Evolutionary conservation across 2,888 invertebrate genomes (phyloP), one percentile per base, ranked within the genome.

Genomic region (Homarus gammarus): DNA sequence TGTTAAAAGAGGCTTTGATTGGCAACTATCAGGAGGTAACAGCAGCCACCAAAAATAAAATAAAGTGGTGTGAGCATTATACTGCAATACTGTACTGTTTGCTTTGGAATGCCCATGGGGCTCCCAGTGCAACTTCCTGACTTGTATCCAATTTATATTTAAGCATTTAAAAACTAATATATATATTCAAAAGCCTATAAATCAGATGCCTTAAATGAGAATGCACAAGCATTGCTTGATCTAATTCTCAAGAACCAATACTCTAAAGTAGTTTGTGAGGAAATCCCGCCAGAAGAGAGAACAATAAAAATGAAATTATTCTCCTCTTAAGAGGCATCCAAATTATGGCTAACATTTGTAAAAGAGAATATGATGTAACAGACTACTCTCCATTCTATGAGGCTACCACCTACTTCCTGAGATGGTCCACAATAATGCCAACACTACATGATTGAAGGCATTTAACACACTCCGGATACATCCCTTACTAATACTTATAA

Each of bases 371-470:
- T 22, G 22, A 56, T 64, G 27, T 10, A 27, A 64, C 3, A 64
- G 27, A 64, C 64, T 64, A n/a, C 31, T 49, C 27, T 27, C 49
- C 49, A 27, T 27, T 44, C 49, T 77, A 77, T 77, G 12, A 44
- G 44, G 77, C 77, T 77, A 77, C 77, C 77, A 77, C 77, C 77
- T 77, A 77, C 49, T 77, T 77, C 77, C 77, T 77, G 77, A 77
- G 77, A 77, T 77, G 77, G 77, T 27, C 77, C 49, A 77, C 33
- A 44, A 27, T 27, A 44, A 44, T 27, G 49, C 44, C 77, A 77
- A 77, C 77, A 31, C 44, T 49, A 49, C 49, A 31, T 22, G 27
- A 44, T 31, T 77, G 44, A 77, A 77, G 77, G 77, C 77, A 77
- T 77, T 33, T 40, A 77, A n/a, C n/a, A 44, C 56, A 72, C 5